These are phyloP conservation scores for Scomber colias DNA, from an alignment of 2,113 vertebrate species.

Conservation along the genomic window DNA sequence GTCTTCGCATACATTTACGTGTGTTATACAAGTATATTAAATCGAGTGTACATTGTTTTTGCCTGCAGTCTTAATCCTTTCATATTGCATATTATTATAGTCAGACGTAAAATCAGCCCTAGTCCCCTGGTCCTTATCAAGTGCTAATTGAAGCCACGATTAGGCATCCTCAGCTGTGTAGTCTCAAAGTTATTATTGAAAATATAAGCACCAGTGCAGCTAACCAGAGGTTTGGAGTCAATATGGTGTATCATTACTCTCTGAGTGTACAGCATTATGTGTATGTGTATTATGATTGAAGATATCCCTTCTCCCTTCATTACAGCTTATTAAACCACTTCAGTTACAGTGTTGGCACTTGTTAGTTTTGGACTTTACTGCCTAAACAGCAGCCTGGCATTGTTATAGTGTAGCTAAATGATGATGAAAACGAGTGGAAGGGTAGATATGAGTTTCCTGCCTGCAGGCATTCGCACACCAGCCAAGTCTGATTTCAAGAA, in stretches of 20 bases:
- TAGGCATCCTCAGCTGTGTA: constrained; percentile 39
- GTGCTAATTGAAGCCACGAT: constrained; percentile 57
- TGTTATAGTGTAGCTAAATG: constrained; percentile 60
- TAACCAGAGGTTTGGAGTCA: constrained; percentile 38
- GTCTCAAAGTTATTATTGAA: constrained; percentile 37
- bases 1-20: constrained; percentile 52
- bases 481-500: constrained; percentile 70
- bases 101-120: constrained; percentile 62
- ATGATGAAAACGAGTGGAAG: constrained; percentile 72
- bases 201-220: constrained; percentile 15
- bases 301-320: constrained; percentile 46
- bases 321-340: constrained; percentile 62
- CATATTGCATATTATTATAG: constrained; percentile 48
- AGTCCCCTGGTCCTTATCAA: constrained; percentile 44
- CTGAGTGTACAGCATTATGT: neutral
- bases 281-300: constrained; percentile 33
- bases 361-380: constrained; percentile 51
- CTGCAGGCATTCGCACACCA: constrained; percentile 58
- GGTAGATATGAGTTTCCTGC: constrained; percentile 57
- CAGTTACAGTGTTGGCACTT: constrained; percentile 53
- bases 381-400: constrained; percentile 60
- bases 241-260: constrained; percentile 29
- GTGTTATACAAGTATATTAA: constrained; percentile 46
- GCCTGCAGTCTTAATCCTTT: constrained; percentile 51
- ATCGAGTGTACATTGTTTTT: constrained; percentile 36